These are phyloP conservation scores for Colaptes auratus DNA, from an alignment of 2,113 vertebrate species.

Conservation along the genomic window DNA sequence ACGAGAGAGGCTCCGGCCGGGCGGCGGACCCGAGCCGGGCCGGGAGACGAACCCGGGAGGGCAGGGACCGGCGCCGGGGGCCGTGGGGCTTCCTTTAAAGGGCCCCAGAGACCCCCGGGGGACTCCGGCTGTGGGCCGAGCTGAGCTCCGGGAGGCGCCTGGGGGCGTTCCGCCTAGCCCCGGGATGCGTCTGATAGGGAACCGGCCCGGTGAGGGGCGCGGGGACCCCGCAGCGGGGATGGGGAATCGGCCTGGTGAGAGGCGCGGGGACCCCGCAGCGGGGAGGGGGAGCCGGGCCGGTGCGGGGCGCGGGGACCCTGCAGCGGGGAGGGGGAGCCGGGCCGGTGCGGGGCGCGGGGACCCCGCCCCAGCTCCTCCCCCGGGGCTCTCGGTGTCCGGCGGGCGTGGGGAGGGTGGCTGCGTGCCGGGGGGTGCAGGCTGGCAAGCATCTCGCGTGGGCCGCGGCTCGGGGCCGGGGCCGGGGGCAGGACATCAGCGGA, in stretches of 20 bases:
- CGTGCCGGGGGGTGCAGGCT: rapidly evolving
- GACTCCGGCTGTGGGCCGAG: not conserved
- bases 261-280: not conserved
- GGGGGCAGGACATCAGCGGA: not conserved
- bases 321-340: too few relatives aligned
- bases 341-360: too few relatives aligned
- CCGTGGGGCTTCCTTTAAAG: not conserved
- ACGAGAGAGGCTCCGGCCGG: not conserved
- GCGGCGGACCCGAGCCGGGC: not conserved
- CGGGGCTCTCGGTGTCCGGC: too few relatives aligned
- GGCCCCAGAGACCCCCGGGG: not conserved
- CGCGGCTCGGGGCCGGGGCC: too few relatives aligned
- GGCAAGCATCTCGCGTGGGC: too few relatives aligned
- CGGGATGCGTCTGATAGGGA: not conserved
- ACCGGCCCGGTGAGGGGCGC: not conserved
- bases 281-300: too few relatives aligned
- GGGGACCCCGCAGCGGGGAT: not conserved
- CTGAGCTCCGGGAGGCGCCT: not conserved
- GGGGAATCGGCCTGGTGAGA: not conserved
- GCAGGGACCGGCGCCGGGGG: not conserved
- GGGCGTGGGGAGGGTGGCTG: too few relatives aligned
- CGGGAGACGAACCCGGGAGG: not conserved
- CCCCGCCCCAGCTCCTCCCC: too few relatives aligned
- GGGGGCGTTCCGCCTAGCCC: too few relatives aligned
- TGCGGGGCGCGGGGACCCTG: too few relatives aligned